These are phyloP conservation scores for Cynoglossus semilaevis DNA, from an alignment of 2,113 vertebrate species.

Conservation along the genomic window DNA sequence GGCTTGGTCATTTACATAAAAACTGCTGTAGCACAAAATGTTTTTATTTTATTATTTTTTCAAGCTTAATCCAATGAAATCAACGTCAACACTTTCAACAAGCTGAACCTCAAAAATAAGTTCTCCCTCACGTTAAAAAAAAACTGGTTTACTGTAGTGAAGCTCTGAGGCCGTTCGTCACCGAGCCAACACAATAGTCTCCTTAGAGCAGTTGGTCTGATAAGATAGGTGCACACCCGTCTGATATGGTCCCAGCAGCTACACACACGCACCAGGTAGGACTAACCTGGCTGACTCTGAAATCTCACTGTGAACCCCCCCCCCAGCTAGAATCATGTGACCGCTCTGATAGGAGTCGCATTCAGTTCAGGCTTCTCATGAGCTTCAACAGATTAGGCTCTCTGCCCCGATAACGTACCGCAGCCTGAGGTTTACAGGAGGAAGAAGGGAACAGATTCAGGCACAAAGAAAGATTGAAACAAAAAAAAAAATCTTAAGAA, in stretches of 20 bases:
- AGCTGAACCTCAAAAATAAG: too few species aligned
- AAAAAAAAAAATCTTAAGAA: background rate
- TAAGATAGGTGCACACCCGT: slow-evolving; percentile 61
- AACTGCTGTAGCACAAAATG: too few species aligned
- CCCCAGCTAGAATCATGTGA: slow-evolving; percentile 35
- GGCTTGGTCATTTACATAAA: too few species aligned
- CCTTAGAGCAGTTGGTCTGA: slow-evolving; percentile 61
- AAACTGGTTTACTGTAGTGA: slow-evolving; percentile 28
- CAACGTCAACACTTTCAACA: too few species aligned
- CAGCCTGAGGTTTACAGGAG: slow-evolving; percentile 4
- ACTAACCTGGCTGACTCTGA: slow-evolving; percentile 43
- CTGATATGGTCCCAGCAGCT: slow-evolving; percentile 67
- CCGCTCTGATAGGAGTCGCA: slow-evolving; percentile 41
- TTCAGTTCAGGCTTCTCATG: slow-evolving; percentile 34
- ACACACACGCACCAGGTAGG: slow-evolving; percentile 52
- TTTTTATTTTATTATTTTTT: too few species aligned
- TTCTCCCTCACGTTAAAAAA: too few species aligned
- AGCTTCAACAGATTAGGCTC: slow-evolving; percentile 30
- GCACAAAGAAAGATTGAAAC: slow-evolving; percentile 1
- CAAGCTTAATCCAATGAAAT: too few species aligned
- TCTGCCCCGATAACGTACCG: slow-evolving; percentile 15
- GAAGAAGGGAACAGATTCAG: slow-evolving; percentile 12
- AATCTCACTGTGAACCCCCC: slow-evolving; percentile 50
- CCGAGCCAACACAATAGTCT: slow-evolving; percentile 61
- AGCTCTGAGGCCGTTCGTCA: slow-evolving; percentile 55